Percentiles rank a stretch among this genome's conserved stretches.
Conservation (phyloP, 2,113 vertebrate species). For the Malurus elegans region DNA sequence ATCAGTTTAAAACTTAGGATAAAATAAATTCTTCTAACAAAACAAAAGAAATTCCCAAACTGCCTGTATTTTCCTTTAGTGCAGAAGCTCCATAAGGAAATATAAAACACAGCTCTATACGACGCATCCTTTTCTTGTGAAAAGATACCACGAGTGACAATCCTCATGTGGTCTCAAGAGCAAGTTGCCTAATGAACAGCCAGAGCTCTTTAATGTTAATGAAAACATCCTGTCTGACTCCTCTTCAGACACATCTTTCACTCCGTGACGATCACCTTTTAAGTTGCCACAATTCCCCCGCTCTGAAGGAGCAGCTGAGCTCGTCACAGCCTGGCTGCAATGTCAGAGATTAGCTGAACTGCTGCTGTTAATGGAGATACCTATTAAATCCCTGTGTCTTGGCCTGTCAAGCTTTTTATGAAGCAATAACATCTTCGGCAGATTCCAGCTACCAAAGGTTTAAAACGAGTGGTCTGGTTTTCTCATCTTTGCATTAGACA, state of each 20-base stretch:
- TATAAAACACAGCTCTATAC: background rate
- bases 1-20: background rate
- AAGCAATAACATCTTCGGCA: background rate
- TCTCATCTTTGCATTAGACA: background rate
- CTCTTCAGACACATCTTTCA: background rate
- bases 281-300: background rate
- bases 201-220: conserved; percentile 26
- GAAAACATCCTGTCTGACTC: background rate
- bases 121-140: background rate
- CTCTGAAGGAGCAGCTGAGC: background rate
- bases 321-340: conserved; percentile 7
- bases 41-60: background rate
- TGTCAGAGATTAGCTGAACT: conserved; percentile 32
- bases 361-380: conserved; percentile 7
- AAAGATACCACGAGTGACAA: background rate
- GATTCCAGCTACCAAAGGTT: background rate
- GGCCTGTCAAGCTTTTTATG: background rate
- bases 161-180: background rate
- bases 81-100: background rate
- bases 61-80: background rate
- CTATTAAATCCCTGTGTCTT: background rate
- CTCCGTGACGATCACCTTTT: background rate
- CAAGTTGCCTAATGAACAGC: background rate
- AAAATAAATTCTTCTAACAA: background rate
- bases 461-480: background rate